A percentile compares a stretch with the other conserved stretches of the same genome.
Evolutionary conservation across 2,113 vertebrate genomes (phyloP).

Genomic region (Machaerirhynchus nigripectus): DNA sequence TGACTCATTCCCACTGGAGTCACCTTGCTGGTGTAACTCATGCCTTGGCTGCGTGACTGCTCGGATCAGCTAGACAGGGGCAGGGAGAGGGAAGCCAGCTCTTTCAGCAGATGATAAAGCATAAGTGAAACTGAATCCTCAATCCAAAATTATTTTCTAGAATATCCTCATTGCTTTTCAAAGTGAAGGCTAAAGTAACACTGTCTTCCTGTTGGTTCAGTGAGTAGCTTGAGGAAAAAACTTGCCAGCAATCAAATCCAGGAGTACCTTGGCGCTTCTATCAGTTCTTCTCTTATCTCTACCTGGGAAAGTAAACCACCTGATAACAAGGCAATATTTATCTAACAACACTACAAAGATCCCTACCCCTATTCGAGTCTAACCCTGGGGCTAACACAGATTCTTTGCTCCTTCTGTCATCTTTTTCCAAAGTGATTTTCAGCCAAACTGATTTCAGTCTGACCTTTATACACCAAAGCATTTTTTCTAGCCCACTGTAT

Average conservation of each 20-base stretch:
- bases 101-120: neutral
- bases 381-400: slow-evolving; percentile 10
- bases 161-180: neutral
- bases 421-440: neutral
- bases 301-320: slow-evolving; percentile 30
- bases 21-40: neutral
- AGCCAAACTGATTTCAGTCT: neutral
- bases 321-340: slow-evolving; percentile 31
- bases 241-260: slow-evolving; percentile 4
- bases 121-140: neutral
- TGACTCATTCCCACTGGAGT: neutral
- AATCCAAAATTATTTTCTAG: neutral
- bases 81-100: neutral
- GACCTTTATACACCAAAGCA: neutral
- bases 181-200: neutral
- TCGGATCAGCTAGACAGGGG: neutral
- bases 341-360: slow-evolving; percentile 34
- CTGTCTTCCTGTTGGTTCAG: neutral
- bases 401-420: slow-evolving; percentile 23
- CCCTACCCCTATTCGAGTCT: neutral
- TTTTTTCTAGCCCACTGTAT: neutral
- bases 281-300: slow-evolving; percentile 26
- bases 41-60: neutral
- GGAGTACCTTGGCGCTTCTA: neutral
- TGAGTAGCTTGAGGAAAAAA: neutral